A percentile compares a stretch with the other conserved stretches of the same genome.
Conservation (phyloP, 2,888 invertebrate genomes). For the Petrolisthes manimaculis region DNA sequence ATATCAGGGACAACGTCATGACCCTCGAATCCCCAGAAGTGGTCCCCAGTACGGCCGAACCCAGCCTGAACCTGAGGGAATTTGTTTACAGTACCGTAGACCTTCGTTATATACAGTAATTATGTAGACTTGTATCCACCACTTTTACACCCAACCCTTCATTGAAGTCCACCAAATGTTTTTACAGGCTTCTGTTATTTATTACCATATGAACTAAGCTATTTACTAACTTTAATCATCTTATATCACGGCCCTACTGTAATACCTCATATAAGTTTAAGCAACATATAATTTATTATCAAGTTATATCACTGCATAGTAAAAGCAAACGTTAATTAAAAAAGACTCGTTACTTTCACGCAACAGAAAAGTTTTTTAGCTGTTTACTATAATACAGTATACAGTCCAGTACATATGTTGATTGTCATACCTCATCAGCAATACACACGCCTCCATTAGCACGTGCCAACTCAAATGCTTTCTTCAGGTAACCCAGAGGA, state of each 20-base stretch:
- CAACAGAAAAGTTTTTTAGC: too few species aligned
- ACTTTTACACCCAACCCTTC: too few species aligned
- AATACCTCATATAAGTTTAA: too few species aligned
- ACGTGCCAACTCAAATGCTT: constrained; percentile 83
- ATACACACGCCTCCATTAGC: constrained; percentile 89
- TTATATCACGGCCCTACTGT: background rate
- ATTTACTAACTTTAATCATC: background rate
- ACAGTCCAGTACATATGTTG: too few species aligned
- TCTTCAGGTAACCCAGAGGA: constrained; percentile 87
- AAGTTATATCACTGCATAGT: too few species aligned
- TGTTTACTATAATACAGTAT: background rate
- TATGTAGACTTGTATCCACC: too few species aligned
- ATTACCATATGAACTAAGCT: background rate
- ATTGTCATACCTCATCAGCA: constrained; percentile 83
- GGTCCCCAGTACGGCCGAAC: constrained; percentile 92
- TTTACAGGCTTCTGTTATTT: background rate
- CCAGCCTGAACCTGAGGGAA: constrained; percentile 87
- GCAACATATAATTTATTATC: too few species aligned
- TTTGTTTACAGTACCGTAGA: background rate
- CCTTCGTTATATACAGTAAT: background rate
- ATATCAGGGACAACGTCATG: constrained; percentile 92
- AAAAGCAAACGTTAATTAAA: too few species aligned
- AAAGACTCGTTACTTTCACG: too few species aligned
- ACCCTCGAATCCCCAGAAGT: constrained; percentile 96
- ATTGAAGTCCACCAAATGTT: background rate